Base-by-base conservation (phyloP, 2,888 invertebrate species). In the Tenodera sinensis region DNA sequence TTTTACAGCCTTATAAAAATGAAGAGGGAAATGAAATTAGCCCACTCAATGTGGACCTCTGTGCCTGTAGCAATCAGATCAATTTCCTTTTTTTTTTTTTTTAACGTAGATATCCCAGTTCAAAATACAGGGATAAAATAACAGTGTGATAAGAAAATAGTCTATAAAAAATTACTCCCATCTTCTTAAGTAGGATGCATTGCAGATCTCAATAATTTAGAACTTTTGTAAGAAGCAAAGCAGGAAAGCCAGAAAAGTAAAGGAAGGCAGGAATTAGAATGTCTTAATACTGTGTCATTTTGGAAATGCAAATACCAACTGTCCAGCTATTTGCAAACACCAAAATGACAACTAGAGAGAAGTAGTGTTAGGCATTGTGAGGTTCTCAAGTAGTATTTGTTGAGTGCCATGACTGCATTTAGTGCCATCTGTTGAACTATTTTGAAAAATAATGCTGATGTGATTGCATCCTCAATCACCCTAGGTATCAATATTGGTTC, bases 11-110 rank as follows among this genome's bases (percentile, higher is more conserved):
- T 83, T 87, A 87, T 87, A 27, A 87, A 27, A 87, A 71, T 71
- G 54, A 71, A 71, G 54, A 71, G 42, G 54, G 54, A 71, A 71
- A 71, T 71, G 54, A 71, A 71, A 71, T 71, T 71, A 71, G 54
- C 54, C 54, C 90, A 89, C 90, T 90, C 88, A 34, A 30, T 90
- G 90, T 90, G 89, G 89, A 90, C 89, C 89, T 90, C 89, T 90
- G 90, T 90, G 90, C 90, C 90, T 90, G 90, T 90, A 90, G 90
- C 88, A 88, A 84, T 88, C 89, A 88, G 89, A 89, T 88, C 34
- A 84, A 89, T 88, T 88, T 89, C 87, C 54, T 71, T 71, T 71
- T 71, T 71, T 71, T 71, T 54, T 54, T 54, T 42, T 71, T 71
- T 87, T 89, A 47, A 89, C 2, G 28, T 28, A 30, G 71, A 81